A percentile compares a stretch with the other conserved stretches of the same genome.
Evolutionary conservation across 1,140 invertebrate genomes (phyloP).

Genomic region (Trypoxylus dichotomus): DNA sequence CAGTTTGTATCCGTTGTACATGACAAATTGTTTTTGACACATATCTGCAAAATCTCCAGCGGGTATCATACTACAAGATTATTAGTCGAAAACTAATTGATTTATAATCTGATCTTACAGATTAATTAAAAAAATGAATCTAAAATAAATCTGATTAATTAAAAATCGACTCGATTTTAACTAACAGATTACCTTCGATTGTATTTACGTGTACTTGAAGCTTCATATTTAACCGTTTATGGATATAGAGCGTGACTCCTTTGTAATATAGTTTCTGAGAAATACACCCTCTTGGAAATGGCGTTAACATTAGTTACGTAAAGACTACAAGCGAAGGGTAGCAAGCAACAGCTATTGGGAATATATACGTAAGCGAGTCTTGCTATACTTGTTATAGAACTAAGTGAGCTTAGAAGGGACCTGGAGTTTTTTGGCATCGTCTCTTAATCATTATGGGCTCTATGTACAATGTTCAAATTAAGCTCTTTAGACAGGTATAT

Average conservation of each 20-base stretch:
- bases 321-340: neutral
- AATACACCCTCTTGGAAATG: neutral
- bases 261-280: neutral
- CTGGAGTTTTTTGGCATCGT: neutral
- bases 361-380: neutral
- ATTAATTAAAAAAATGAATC: neutral
- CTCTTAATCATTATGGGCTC: too few species aligned
- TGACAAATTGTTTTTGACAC: slow-evolving; percentile 28
- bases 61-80: slow-evolving; percentile 2
- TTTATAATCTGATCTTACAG: neutral
- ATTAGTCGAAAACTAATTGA: slow-evolving; percentile 17
- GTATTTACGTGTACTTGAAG: neutral
- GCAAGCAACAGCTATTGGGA: neutral
- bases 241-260: too few species aligned
- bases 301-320: neutral
- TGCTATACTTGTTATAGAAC: neutral
- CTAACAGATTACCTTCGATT: too few species aligned
- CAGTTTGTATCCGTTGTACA: slow-evolving; percentile 13
- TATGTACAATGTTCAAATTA: neutral
- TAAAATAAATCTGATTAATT: too few species aligned
- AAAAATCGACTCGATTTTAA: too few species aligned
- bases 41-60: neutral
- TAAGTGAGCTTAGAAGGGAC: neutral
- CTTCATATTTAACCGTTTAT: neutral
- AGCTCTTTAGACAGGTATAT: neutral